Evolutionary conservation across 2,113 vertebrate genomes (phyloP).

Genomic region (Dicaeum eximium): DNA sequence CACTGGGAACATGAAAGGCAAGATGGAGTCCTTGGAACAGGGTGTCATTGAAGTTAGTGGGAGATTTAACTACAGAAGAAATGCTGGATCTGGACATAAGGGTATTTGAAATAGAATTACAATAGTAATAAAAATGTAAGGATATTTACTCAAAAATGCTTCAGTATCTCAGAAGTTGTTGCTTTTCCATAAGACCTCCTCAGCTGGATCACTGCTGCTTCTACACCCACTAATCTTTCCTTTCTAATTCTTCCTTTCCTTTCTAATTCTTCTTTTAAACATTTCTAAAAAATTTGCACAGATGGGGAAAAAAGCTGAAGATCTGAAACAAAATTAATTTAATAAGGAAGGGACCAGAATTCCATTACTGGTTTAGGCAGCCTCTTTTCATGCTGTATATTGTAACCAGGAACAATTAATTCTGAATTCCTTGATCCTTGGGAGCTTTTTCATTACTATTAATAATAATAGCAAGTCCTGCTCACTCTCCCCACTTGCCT

Average conservation of each 20-base stretch:
- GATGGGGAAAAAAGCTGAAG: background rate
- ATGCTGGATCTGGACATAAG: background rate
- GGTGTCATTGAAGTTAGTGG: conserved; percentile 14
- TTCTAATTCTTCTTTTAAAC: conserved; percentile 44
- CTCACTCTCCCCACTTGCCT: too few species aligned
- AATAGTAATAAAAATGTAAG: conserved; percentile 27
- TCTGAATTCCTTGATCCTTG: conserved; percentile 29
- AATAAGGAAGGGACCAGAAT: conserved; percentile 17
- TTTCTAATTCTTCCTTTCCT: conserved; percentile 45
- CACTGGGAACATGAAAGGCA: background rate
- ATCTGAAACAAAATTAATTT: conserved; percentile 55
- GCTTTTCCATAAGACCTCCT: background rate
- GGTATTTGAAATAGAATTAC: background rate
- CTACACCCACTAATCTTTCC: background rate
- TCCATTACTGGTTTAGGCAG: conserved; percentile 38
- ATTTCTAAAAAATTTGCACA: conserved; percentile 22
- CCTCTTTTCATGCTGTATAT: conserved; percentile 31
- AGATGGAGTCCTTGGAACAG: conserved; percentile 4
- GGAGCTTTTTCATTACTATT: conserved; percentile 37
- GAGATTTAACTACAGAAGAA: conserved; percentile 29
- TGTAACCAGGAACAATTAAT: conserved; percentile 61
- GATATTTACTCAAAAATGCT: conserved; percentile 22
- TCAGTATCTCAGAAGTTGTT: background rate
- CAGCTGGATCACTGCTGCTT: background rate
- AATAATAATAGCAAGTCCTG: conserved; percentile 11